Percentiles rank a stretch among this genome's conserved stretches.
Conservation (phyloP, 2,888 invertebrate species). For the Orthosia cruda region DNA sequence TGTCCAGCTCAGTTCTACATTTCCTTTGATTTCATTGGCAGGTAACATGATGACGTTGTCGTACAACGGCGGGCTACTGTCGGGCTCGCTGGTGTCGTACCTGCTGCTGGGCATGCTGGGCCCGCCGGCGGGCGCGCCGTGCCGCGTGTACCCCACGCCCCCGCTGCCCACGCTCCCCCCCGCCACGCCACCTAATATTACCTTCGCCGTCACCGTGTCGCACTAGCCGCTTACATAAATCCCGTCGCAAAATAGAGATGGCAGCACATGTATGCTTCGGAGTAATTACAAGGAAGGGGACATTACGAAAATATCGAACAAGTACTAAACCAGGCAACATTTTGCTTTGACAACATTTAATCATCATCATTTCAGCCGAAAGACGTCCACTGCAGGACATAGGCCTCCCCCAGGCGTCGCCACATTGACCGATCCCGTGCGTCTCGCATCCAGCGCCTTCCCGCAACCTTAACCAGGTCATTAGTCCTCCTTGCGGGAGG, state of each 20-base stretch:
- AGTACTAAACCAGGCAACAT: not conserved
- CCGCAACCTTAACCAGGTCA: too few relatives aligned
- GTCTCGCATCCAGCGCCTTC: too few relatives aligned
- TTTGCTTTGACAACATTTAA: not conserved
- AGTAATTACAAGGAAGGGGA: not conserved
- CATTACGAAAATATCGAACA: slow-evolving; percentile 5
- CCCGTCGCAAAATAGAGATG: slow-evolving; percentile 9
- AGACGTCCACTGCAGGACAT: too few relatives aligned
- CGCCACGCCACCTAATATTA: slow-evolving; percentile 74
- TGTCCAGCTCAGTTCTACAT: too few relatives aligned
- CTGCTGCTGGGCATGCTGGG: slow-evolving; percentile 93
- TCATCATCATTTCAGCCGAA: too few relatives aligned
- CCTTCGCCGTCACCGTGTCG: slow-evolving; percentile 69
- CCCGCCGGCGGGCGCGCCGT: slow-evolving; percentile 88
- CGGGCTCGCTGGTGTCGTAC: slow-evolving; percentile 96
- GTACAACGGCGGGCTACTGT: slow-evolving; percentile 96
- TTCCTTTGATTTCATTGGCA: slow-evolving; percentile 73
- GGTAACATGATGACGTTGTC: slow-evolving; percentile 98
- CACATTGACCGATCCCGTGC: too few relatives aligned
- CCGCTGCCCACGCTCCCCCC: slow-evolving; percentile 82
- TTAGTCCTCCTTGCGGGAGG: too few relatives aligned
- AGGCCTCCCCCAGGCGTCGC: too few relatives aligned
- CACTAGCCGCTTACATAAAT: slow-evolving; percentile 61
- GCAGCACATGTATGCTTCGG: slow-evolving; percentile 14
- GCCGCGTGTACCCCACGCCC: slow-evolving; percentile 88